Conservation (phyloP, 2,113 vertebrate genomes). For the Tapirus terrestris region DNA sequence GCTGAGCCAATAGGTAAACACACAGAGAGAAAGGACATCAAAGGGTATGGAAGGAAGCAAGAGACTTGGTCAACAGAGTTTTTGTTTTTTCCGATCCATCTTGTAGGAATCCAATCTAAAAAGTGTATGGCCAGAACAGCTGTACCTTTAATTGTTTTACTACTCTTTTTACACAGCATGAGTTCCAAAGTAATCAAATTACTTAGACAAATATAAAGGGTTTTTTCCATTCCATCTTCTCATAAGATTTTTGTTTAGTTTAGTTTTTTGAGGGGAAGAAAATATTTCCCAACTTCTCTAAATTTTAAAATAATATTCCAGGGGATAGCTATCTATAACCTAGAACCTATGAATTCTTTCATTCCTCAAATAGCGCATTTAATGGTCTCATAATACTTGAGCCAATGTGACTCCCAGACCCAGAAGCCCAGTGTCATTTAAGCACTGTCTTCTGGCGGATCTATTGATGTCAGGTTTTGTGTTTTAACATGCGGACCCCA, state of each 20-base stretch:
- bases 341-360: slow-evolving; percentile 41
- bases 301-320: slow-evolving; percentile 65
- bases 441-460: not conserved
- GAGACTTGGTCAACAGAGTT: not conserved
- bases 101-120: slow-evolving; percentile 13
- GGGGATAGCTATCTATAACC: slow-evolving; percentile 62
- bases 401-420: not conserved
- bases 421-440: not conserved
- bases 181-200: slow-evolving; percentile 79
- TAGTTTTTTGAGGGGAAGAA: slow-evolving; percentile 64
- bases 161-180: slow-evolving; percentile 62
- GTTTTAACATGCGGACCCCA: not conserved
- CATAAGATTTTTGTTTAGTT: slow-evolving; percentile 67
- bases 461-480: not conserved
- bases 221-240: slow-evolving; percentile 70
- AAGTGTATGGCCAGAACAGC: slow-evolving; percentile 58
- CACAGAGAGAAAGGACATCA: not conserved
- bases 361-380: slow-evolving; percentile 45
- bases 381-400: slow-evolving; percentile 1
- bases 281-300: slow-evolving; percentile 65
- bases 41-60: not conserved
- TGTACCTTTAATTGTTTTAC: slow-evolving; percentile 79
- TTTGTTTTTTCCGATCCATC: not conserved
- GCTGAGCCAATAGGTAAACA: not conserved
- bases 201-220: slow-evolving; percentile 73